phyloP scores from a whole-genome alignment of 2,888 invertebrate genomes.

The Sinopyrophorus schimmeli region DNA sequence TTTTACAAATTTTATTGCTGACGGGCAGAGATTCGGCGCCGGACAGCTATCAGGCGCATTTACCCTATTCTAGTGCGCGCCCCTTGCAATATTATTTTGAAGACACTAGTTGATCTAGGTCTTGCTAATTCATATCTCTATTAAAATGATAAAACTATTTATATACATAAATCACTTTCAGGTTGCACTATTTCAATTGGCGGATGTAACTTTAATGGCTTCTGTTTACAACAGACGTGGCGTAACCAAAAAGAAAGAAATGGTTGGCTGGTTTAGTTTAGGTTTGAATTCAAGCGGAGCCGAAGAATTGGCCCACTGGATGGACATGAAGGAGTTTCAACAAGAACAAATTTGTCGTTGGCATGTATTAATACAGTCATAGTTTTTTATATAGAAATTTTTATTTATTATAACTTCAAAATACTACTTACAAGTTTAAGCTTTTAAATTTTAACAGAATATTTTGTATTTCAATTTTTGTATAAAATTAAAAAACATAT shows the following conservation, averaged over 20 bases:
- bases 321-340: conserved; percentile 85
- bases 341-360: conserved; percentile 91
- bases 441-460: too few species aligned
- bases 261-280: conserved; percentile 96
- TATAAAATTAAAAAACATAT: conserved; percentile 2
- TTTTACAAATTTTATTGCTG: too few species aligned
- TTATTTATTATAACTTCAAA: too few species aligned
- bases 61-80: too few species aligned
- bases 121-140: too few species aligned
- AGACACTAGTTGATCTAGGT: too few species aligned
- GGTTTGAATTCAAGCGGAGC: conserved; percentile 91
- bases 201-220: conserved; percentile 92
- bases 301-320: conserved; percentile 91
- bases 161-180: too few species aligned
- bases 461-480: conserved; percentile 12
- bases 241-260: conserved; percentile 91
- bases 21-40: too few species aligned
- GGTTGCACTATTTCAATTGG: conserved; percentile 93
- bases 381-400: conserved; percentile 29
- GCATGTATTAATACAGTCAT: conserved; percentile 85
- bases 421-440: too few species aligned
- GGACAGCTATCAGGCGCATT: too few species aligned
- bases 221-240: conserved; percentile 91
- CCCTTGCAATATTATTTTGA: too few species aligned
- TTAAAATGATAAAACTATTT: too few species aligned